Percentiles rank a stretch among this genome's conserved stretches.
Evolutionary conservation across 2,888 invertebrate genomes (phyloP).

Genomic region (Zygogramma bicolorata): DNA sequence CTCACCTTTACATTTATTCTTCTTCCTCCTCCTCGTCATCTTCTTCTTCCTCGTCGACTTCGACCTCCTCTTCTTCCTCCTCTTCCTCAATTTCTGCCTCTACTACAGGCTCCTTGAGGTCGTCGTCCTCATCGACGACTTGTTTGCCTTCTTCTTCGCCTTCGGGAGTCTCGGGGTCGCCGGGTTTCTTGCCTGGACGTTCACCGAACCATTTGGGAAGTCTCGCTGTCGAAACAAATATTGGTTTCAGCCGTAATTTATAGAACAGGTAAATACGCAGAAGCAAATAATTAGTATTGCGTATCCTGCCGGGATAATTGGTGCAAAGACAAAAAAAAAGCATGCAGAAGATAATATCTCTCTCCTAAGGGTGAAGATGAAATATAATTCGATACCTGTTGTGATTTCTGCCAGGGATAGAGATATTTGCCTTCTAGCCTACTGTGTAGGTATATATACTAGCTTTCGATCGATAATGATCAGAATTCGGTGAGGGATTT

Average conservation of each 20-base stretch:
- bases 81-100: slow-evolving; percentile 81
- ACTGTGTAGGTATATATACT: no score
- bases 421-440: no score
- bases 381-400: no score
- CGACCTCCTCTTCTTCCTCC: slow-evolving; percentile 78
- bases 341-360: no score
- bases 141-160: slow-evolving; percentile 90
- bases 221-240: slow-evolving; percentile 75
- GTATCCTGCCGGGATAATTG: no score
- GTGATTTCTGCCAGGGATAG: no score
- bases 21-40: slow-evolving; percentile 81
- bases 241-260: no score
- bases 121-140: slow-evolving; percentile 78
- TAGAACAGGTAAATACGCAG: no score
- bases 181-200: slow-evolving; percentile 92
- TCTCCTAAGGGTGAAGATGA: no score
- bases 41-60: slow-evolving; percentile 82
- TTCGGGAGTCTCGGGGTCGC: slow-evolving; percentile 90
- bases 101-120: slow-evolving; percentile 70
- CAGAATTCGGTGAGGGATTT: no score
- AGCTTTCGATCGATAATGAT: no score
- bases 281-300: not conserved
- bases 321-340: no score
- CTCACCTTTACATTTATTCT: slow-evolving; percentile 47
- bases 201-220: slow-evolving; percentile 97